These are phyloP conservation scores for Perca fluviatilis DNA, from an alignment of 2,113 vertebrate species.

Conservation along the genomic window DNA sequence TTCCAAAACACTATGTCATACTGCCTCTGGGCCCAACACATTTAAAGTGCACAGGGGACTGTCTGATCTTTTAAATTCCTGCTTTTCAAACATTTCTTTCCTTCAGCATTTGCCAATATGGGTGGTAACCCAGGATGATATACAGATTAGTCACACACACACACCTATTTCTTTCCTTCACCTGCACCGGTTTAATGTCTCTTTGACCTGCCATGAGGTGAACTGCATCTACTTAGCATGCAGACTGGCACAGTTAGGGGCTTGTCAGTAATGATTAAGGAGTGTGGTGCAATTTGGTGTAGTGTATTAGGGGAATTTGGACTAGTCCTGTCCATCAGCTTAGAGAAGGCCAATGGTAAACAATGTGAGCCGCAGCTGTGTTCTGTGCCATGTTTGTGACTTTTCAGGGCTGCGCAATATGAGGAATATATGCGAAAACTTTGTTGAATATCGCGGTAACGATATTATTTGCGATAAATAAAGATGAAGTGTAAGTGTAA, in stretches of 20 bases:
- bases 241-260: slow-evolving; percentile 3
- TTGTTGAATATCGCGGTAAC: no score
- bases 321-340: slow-evolving; percentile 26
- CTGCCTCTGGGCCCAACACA: not conserved
- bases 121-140: not conserved
- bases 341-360: slow-evolving; percentile 6
- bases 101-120: slow-evolving; percentile 2
- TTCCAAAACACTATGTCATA: slow-evolving; percentile 33
- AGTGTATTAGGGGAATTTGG: slow-evolving; percentile 14
- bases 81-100: slow-evolving; percentile 1
- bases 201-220: slow-evolving; percentile 16
- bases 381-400: not conserved
- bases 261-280: slow-evolving; percentile 26
- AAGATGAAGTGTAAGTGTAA: no score
- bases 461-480: no score
- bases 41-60: not conserved
- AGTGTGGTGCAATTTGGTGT: not conserved
- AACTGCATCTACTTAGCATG: not conserved
- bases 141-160: slow-evolving; percentile 16
- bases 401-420: not conserved
- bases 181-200: not conserved
- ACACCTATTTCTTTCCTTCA: not conserved
- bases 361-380: not conserved
- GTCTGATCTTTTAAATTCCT: slow-evolving; percentile 18
- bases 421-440: no score